phyloP scores from a whole-genome alignment of 2,888 invertebrate species.

The Agelastica alni region DNA sequence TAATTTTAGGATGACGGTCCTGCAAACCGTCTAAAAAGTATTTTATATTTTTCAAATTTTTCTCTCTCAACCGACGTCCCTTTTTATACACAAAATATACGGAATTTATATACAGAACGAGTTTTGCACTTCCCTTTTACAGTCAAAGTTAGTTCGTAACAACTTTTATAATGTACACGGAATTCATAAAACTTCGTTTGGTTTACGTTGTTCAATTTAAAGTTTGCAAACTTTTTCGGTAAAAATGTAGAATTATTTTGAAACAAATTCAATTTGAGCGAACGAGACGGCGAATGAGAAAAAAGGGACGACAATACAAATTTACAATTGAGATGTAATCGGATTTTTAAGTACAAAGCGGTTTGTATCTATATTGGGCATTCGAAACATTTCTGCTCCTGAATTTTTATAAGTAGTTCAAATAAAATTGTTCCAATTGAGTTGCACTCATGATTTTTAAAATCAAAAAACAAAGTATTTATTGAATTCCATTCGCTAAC shows the following conservation, averaged over 20 bases:
- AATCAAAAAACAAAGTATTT: too few species aligned
- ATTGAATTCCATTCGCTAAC: too few species aligned
- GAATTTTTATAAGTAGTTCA: too few species aligned
- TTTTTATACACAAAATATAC: conserved; percentile 28
- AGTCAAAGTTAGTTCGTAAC: conserved; percentile 49
- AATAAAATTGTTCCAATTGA: too few species aligned
- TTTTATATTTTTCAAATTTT: conserved; percentile 41
- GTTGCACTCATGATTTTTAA: too few species aligned
- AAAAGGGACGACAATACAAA: conserved; percentile 12
- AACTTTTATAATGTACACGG: conserved; percentile 54
- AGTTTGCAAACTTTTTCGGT: conserved; percentile 48
- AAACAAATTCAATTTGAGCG: conserved; percentile 52
- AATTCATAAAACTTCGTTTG: conserved; percentile 54
- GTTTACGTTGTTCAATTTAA: conserved; percentile 55
- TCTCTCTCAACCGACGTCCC: conserved; percentile 41
- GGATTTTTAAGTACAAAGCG: conserved; percentile 21
- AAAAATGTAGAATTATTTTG: conserved; percentile 53
- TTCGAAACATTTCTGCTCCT: not conserved
- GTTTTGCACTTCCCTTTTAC: conserved; percentile 44
- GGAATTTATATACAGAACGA: conserved; percentile 39
- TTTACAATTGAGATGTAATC: conserved; percentile 34
- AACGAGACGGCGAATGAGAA: not conserved
- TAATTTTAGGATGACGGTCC: too few species aligned
- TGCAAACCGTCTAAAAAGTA: conserved; percentile 13
- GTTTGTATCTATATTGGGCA: conserved; percentile 1